A percentile compares a stretch with the other conserved stretches of the same genome.
phyloP scores from a whole-genome alignment of 1,140 invertebrate species.

The Tribolium castaneum region DNA sequence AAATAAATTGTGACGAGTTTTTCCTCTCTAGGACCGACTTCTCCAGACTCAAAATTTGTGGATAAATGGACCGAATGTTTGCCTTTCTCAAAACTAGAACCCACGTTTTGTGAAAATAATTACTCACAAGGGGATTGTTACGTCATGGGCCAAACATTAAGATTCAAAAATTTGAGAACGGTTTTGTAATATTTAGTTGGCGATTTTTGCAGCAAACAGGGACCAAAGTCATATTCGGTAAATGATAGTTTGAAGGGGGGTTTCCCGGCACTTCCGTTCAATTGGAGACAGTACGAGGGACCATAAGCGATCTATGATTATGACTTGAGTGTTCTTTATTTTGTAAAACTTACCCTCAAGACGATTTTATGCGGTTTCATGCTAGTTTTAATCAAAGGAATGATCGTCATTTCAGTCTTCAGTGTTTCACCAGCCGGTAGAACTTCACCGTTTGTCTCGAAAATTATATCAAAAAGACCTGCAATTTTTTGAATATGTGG shows the following conservation, averaged over 20 bases:
- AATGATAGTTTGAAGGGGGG: slow-evolving; percentile 62
- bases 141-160: slow-evolving; percentile 57
- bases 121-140: slow-evolving; percentile 47
- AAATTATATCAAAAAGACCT: neutral
- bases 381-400: neutral
- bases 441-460: neutral
- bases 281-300: slow-evolving; percentile 60
- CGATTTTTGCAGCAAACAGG: slow-evolving; percentile 62
- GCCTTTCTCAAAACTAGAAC: neutral
- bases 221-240: slow-evolving; percentile 63
- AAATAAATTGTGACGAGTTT: slow-evolving; percentile 62
- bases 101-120: neutral
- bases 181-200: slow-evolving; percentile 53
- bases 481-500: neutral
- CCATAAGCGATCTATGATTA: slow-evolving; percentile 62
- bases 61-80: slow-evolving; percentile 52
- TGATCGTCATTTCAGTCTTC: neutral
- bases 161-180: slow-evolving; percentile 61
- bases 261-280: slow-evolving; percentile 57
- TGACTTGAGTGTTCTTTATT: neutral
- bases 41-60: slow-evolving; percentile 52
- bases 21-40: slow-evolving; percentile 52
- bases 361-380: neutral
- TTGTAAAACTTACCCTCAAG: slow-evolving; percentile 1
- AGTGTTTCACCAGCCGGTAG: neutral